These are phyloP conservation scores for Melanchra persicariae DNA, from an alignment of 2,888 invertebrate species.

Conservation along the genomic window DNA sequence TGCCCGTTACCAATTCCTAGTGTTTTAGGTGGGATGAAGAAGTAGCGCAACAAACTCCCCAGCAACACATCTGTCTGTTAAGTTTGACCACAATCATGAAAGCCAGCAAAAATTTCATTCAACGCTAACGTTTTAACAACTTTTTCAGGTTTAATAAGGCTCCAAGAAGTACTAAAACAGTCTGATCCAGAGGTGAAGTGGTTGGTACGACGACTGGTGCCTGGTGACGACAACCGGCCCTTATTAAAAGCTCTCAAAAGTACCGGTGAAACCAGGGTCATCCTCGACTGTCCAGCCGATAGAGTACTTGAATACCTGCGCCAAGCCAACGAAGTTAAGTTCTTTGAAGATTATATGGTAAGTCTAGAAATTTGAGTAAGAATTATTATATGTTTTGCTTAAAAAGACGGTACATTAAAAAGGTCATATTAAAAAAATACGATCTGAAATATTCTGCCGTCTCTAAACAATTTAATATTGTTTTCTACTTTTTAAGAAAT, in stretches of 20 bases:
- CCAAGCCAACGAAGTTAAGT: conserved; percentile 96
- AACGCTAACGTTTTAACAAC: background rate
- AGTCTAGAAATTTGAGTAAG: background rate
- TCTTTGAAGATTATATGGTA: conserved; percentile 95
- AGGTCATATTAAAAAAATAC: background rate
- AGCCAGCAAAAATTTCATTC: background rate
- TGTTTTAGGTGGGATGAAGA: too few relatives aligned
- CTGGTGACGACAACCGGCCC: conserved; percentile 91
- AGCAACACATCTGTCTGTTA: background rate
- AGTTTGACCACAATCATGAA: background rate
- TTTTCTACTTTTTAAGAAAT: background rate
- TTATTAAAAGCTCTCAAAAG: conserved; percentile 94
- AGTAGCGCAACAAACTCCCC: too few relatives aligned
- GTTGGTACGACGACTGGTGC: conserved; percentile 92
- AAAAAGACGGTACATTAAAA: too few relatives aligned
- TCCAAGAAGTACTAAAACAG: conserved; percentile 95
- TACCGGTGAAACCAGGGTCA: conserved; percentile 93
- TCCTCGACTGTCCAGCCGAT: conserved; percentile 94
- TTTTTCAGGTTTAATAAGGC: conserved; percentile 92
- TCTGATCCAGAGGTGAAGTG: conserved; percentile 93
- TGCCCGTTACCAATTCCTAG: too few relatives aligned
- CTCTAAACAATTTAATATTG: conserved; percentile 1
- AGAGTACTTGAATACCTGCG: conserved; percentile 92
- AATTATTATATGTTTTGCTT: too few relatives aligned
- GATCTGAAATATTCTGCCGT: background rate